A percentile compares a stretch with the other conserved stretches of the same genome.
phyloP scores from a whole-genome alignment of 2,113 vertebrate species.

The Alosa alosa region DNA sequence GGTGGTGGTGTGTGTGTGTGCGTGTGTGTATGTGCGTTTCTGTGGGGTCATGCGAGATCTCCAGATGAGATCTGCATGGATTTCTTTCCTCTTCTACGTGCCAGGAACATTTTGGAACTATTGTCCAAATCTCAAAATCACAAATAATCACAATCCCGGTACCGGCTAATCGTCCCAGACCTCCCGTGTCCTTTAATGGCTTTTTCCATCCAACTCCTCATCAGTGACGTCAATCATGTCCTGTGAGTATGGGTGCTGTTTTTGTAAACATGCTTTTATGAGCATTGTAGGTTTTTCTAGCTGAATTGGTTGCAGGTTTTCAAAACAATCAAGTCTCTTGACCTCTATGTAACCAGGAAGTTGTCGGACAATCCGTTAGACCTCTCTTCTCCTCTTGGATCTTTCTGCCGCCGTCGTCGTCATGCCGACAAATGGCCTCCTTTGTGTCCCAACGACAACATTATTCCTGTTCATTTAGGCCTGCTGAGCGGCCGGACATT shows the following conservation, averaged over 20 bases:
- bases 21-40: too few relatives aligned
- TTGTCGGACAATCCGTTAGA: background rate
- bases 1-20: background rate
- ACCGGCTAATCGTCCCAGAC: background rate
- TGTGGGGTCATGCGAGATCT: background rate
- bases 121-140: slow-evolving; percentile 4
- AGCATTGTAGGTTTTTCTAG: background rate
- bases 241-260: background rate
- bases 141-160: background rate
- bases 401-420: slow-evolving; percentile 3
- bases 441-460: slow-evolving; percentile 59
- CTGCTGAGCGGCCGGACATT: slow-evolving; percentile 65
- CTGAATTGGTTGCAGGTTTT: background rate
- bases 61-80: background rate
- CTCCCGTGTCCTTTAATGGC: slow-evolving; percentile 5
- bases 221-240: background rate
- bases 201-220: background rate
- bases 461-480: slow-evolving; percentile 74
- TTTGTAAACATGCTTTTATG: background rate
- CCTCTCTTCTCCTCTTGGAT: background rate
- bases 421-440: slow-evolving; percentile 53
- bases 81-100: background rate
- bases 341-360: background rate
- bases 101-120: background rate
- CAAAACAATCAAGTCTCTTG: background rate